These are phyloP conservation scores for Actenoides hombroni DNA, from an alignment of 2,113 vertebrate genomes.

Conservation along the genomic window DNA sequence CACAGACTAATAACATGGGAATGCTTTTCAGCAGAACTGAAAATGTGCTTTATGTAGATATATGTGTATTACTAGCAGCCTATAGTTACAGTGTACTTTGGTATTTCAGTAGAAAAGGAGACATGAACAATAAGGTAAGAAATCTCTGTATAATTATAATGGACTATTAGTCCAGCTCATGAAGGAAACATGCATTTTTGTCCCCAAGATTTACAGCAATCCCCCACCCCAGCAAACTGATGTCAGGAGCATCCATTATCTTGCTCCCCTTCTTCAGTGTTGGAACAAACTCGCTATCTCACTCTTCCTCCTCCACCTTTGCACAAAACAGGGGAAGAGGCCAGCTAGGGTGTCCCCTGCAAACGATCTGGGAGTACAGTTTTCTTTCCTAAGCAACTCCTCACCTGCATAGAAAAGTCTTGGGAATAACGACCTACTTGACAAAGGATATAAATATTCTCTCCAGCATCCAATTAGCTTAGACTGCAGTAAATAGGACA, in stretches of 20 bases:
- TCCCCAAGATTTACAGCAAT: background rate
- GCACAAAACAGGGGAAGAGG: background rate
- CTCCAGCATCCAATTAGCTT: background rate
- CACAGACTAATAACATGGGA: background rate
- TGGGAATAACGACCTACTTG: background rate
- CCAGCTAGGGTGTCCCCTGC: background rate
- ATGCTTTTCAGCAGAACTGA: background rate
- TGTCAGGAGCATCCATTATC: background rate
- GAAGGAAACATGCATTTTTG: background rate
- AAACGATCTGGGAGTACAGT: background rate
- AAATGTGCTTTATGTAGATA: background rate
- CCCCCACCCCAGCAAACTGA: accelerated
- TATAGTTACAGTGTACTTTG: background rate
- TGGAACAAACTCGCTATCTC: background rate
- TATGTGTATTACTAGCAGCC: background rate
- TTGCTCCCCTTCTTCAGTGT: background rate
- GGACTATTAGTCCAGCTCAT: background rate
- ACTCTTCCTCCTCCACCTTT: background rate
- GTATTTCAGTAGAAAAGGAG: background rate
- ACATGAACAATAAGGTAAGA: background rate
- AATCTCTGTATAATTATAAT: background rate
- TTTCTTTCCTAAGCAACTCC: background rate
- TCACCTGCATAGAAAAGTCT: background rate
- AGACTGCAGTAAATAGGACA: background rate
- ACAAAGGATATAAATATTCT: background rate